These are phyloP conservation scores for Oscheius sp. DNA, from an alignment of 1,140 invertebrate genomes.

Conservation along the genomic window DNA sequence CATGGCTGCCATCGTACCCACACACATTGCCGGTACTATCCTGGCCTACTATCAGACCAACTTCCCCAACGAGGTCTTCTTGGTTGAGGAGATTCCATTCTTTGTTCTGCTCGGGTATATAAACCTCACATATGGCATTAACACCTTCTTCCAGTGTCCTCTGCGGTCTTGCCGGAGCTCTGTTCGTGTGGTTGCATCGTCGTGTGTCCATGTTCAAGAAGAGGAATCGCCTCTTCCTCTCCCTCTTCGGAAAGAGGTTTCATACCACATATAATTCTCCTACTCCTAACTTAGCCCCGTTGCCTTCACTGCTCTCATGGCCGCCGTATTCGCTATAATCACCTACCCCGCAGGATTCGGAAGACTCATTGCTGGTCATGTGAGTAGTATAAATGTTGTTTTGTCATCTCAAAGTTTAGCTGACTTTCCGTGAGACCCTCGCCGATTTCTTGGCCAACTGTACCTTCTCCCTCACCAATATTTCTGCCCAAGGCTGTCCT, in stretches of 20 bases:
- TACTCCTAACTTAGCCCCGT: conserved; percentile 34
- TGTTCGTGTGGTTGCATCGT: conserved; percentile 88
- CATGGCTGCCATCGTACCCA: conserved; percentile 57
- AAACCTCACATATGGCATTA: neutral
- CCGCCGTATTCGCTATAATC: conserved; percentile 52
- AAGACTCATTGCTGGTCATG: conserved; percentile 52
- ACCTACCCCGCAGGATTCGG: conserved; percentile 56
- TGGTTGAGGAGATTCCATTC: conserved; percentile 92
- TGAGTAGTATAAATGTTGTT: conserved; percentile 3
- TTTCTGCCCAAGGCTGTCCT: conserved; percentile 42
- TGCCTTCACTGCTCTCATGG: conserved; percentile 53
- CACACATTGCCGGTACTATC: conserved; percentile 58
- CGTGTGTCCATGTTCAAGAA: conserved; percentile 59
- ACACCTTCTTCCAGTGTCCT: conserved; percentile 69
- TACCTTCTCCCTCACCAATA: conserved; percentile 49
- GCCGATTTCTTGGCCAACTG: conserved; percentile 55
- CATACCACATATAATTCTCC: neutral
- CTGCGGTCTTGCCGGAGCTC: conserved; percentile 82
- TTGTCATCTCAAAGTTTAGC: conserved; percentile 18
- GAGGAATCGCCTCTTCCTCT: conserved; percentile 45
- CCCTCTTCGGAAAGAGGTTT: conserved; percentile 56
- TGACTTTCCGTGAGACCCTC: conserved; percentile 57
- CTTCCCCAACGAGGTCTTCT: conserved; percentile 69
- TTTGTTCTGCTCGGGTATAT: conserved; percentile 86
- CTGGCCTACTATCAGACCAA: conserved; percentile 60